These are phyloP conservation scores for Adelognathus sp. DNA, from an alignment of 2,888 invertebrate species.

Conservation along the genomic window DNA sequence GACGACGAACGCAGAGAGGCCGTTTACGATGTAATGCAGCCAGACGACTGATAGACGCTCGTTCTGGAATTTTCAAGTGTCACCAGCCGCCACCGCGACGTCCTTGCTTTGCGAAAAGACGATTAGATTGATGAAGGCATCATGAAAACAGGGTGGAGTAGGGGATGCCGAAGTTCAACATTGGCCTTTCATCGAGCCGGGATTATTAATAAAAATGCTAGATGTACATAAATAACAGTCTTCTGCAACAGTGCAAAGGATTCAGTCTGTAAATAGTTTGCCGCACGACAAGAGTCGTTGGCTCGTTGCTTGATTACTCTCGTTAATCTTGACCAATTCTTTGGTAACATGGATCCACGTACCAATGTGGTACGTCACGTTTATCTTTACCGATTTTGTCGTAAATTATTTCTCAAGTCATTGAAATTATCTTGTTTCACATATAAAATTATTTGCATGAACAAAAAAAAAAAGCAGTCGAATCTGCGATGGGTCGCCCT, in stretches of 20 bases:
- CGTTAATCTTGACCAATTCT: no score
- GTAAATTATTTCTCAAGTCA: no score
- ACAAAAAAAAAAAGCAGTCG: constrained; percentile 17
- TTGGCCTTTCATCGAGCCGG: constrained; percentile 13
- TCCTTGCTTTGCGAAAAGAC: constrained; percentile 23
- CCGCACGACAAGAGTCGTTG: neutral
- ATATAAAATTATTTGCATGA: neutral
- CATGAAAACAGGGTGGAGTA: constrained; percentile 49
- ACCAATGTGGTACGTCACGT: neutral
- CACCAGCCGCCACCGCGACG: neutral
- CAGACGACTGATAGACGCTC: constrained; percentile 49
- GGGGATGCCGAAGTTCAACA: constrained; percentile 25
- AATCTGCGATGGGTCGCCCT: constrained; percentile 36
- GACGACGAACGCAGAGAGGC: no score
- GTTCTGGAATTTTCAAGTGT: constrained; percentile 27
- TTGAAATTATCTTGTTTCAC: no score
- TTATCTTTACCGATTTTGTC: neutral
- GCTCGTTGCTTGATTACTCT: no score
- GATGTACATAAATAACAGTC: constrained; percentile 49
- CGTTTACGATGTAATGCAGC: no score
- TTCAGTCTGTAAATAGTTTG: constrained; percentile 47
- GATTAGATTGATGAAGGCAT: constrained; percentile 58
- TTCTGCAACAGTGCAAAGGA: constrained; percentile 44
- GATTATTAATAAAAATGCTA: constrained; percentile 35
- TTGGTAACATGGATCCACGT: no score